Evolutionary conservation across 2,113 vertebrate species (phyloP), one percentile per base, ranked within the genome.

Genomic region (Podarcis cretensis): DNA sequence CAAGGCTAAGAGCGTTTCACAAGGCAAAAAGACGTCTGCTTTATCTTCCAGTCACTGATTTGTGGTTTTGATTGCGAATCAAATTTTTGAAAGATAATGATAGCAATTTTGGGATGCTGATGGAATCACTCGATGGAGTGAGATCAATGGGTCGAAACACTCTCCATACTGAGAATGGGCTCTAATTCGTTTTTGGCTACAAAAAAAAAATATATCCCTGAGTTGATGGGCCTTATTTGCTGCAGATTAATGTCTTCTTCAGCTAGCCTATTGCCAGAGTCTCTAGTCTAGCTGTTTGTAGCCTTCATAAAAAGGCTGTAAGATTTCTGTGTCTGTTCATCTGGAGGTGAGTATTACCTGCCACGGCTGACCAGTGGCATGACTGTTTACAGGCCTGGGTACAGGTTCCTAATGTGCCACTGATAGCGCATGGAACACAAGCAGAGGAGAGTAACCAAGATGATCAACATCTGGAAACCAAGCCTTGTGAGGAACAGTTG

Each of bases 51-150:
- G 84, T 86, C 40, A 0, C 77, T 21, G 81, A 25, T 68, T 63
- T 1, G 81, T 78, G 48, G 4, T 66, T 35, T 1, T 1, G 32
- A 12, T 80, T 57, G 25, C 9, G 13, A 59, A 27, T 23, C 7
- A 32, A 7, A 16, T 13, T 75, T 85, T 63, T 63, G 18, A 63
- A 63, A 20, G 59, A 63, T 18, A 63, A 21, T 40, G 21, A 37
- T 23, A 14, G 48, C 48, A 20, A 25, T 79, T 1, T 3, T 18
- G 1, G 66, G 65, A 32, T 66, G 59, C 71, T 5, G 0, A 2
- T 13, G 77, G 59, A 1, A 2, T 81, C 0, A 1, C 66, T 20
- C 40, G 0, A 21, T 63, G 59, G 59, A 63, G 66, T 35, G 1
- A 27, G 30, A 5, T 27, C 73, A 30, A 57, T 75, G 3, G 2